Evolutionary conservation across 2,797 vertebrate species (phyloP).

Genomic region (Kryptopterus vitreolus): DNA sequence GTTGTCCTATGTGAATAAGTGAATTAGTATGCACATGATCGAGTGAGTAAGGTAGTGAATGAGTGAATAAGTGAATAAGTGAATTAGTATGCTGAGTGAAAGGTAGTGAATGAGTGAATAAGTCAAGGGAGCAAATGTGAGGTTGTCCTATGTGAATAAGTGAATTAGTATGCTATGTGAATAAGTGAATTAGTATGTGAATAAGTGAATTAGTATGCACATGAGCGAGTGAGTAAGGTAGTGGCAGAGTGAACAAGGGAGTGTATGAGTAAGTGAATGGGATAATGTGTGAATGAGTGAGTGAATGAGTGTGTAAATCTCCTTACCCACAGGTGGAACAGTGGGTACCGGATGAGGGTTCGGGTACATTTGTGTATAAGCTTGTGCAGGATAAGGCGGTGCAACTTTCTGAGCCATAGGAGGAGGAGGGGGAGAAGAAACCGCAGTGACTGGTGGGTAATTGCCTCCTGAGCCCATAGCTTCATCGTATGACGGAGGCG

Average conservation of each 20-base stretch:
- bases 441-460: slow-evolving; percentile 16
- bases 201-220: too few species aligned
- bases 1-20: too few species aligned
- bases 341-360: slow-evolving; percentile 20
- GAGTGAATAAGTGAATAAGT: too few species aligned
- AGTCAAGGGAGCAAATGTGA: too few species aligned
- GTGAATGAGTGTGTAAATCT: neutral
- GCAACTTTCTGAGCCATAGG: slow-evolving; percentile 18
- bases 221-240: neutral
- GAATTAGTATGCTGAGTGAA: too few species aligned
- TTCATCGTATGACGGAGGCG: slow-evolving; percentile 61
- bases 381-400: slow-evolving; percentile 46
- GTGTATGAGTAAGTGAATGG: neutral
- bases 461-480: slow-evolving; percentile 10
- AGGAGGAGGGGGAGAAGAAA: slow-evolving; percentile 32
- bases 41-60: too few species aligned
- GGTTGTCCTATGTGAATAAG: too few species aligned
- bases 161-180: too few species aligned
- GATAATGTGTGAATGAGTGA: neutral
- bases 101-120: too few species aligned
- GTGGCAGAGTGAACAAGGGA: neutral
- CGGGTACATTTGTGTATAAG: slow-evolving; percentile 41
- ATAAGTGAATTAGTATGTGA: too few species aligned
- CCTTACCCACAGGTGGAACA: slow-evolving; percentile 51
- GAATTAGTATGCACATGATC: too few species aligned